phyloP scores from a whole-genome alignment of 1,140 invertebrate species.

The Hycleus cichorii region DNA sequence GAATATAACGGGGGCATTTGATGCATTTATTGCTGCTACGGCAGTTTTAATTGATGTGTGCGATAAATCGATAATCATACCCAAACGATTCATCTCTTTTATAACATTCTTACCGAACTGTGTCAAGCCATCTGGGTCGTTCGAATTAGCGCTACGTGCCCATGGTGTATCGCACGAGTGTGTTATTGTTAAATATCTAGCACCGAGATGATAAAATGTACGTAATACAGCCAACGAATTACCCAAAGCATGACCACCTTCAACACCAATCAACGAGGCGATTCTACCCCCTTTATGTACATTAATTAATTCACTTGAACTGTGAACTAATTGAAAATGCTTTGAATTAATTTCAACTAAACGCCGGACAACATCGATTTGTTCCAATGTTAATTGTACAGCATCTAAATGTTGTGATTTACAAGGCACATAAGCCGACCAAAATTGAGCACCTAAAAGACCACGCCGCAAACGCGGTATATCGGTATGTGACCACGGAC shows the following conservation, averaged over 20 bases:
- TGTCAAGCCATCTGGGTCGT: constrained; percentile 47
- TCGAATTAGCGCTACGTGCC: constrained; percentile 79
- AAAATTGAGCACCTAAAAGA: constrained; percentile 73
- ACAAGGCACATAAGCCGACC: constrained; percentile 80
- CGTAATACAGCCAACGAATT: constrained; percentile 60
- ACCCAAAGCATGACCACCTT: constrained; percentile 65
- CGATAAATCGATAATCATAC: constrained; percentile 92
- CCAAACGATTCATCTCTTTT: constrained; percentile 77
- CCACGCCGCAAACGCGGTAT: constrained; percentile 74
- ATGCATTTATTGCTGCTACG: constrained; percentile 71
- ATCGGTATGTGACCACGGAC: constrained; percentile 82
- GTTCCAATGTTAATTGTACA: constrained; percentile 77
- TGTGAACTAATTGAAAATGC: constrained; percentile 63
- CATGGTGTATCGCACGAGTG: constrained; percentile 67
- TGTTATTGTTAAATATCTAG: constrained; percentile 65
- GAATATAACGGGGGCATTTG: constrained; percentile 85
- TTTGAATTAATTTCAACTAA: constrained; percentile 68
- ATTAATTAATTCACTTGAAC: constrained; percentile 62
- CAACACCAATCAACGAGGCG: constrained; percentile 64
- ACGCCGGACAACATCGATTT: constrained; percentile 82
- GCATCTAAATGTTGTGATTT: constrained; percentile 74
- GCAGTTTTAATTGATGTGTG: constrained; percentile 84
- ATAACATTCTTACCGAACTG: constrained; percentile 70
- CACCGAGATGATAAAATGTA: constrained; percentile 62
- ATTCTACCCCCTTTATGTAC: constrained; percentile 71